These are phyloP conservation scores for Apodemia hepburni DNA, from an alignment of 2,888 invertebrate genomes.

Conservation along the genomic window DNA sequence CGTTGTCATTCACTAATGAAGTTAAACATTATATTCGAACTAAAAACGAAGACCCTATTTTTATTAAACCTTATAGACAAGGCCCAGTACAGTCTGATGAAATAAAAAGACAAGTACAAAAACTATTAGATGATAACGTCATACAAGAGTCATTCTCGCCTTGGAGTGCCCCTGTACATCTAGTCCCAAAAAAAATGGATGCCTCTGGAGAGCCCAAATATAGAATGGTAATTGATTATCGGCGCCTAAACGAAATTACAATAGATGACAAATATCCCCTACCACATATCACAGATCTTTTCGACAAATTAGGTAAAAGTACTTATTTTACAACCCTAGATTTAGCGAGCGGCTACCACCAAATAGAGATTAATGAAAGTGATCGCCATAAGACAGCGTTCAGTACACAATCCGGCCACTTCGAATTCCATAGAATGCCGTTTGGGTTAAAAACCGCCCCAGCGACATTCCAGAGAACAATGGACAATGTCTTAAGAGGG, in stretches of 20 bases:
- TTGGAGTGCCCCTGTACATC: conserved; percentile 34
- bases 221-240: conserved; percentile 35
- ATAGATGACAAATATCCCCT: conserved; percentile 34
- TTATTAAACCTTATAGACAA: conserved; percentile 26
- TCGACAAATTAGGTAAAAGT: too few species aligned
- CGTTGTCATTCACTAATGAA: conserved; percentile 32
- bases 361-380: conserved; percentile 26
- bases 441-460: conserved; percentile 29
- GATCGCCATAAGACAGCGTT: conserved; percentile 31
- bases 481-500: conserved; percentile 34
- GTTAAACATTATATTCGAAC: conserved; percentile 39
- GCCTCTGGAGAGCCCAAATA: conserved; percentile 31
- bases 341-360: conserved; percentile 36
- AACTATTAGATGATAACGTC: conserved; percentile 30
- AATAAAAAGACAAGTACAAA: conserved; percentile 30
- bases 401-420: conserved; percentile 28
- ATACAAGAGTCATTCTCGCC: conserved; percentile 30
- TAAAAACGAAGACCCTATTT: conserved; percentile 30
- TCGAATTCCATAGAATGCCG: conserved; percentile 32
- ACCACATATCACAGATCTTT: conserved; percentile 17
- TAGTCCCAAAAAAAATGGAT: conserved; percentile 29
- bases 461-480: conserved; percentile 33
- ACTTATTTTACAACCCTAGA: conserved; percentile 24
- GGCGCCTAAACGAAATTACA: conserved; percentile 34
- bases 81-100: conserved; percentile 22